Evolutionary conservation across 2,888 invertebrate species (phyloP), one percentile per base, ranked within the genome.

Genomic region (Desoria tigrina): DNA sequence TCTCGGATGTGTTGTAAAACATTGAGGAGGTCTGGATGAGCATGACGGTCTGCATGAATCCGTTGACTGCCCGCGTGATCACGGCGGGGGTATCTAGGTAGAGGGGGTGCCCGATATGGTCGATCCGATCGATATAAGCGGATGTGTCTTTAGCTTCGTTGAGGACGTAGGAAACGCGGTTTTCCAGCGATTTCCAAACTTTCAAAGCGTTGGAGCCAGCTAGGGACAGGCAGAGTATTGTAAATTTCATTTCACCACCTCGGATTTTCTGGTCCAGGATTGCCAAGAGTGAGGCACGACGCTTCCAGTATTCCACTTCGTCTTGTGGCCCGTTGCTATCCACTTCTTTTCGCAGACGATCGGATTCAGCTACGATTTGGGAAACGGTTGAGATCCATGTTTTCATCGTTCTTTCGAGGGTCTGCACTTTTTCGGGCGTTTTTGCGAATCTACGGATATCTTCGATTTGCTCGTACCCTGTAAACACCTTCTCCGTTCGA

Each of bases 131-230:
- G 65, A 96, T 92, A 77, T 93, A 96, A 79, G 94, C 95, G 0
- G 95, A 94, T 78, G 95, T 97, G 79, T 96, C 96, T 75, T 92
- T 90, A 0, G 96, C 94, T 79, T 97, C 96, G 78, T 94, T 95
- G 79, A 93, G 94, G 78, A 94, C 94, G 79, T 92, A 93, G 0
- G 92, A 94, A 28, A 96, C 92, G 79, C 93, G 92, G 66, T 89
- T 87, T 79, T 95, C 95, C 0, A 90, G 88, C 53, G 90, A 89
- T 21, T 86, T 86, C 94, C 94, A 94, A 2, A 86, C 83, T 69
- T 88, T 89, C 66, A 92, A 84, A n/a, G 89, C 82, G 78, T 90
- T 90, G 0, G 92, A 91, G 64, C 88, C 87, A 0, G 89, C 86
- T 24, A 90, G 81, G 81, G 88, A 87, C 24, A 93, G 82, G 71